Conservation (phyloP, 1,140 invertebrate genomes). For the Lucilia sericata region DNA sequence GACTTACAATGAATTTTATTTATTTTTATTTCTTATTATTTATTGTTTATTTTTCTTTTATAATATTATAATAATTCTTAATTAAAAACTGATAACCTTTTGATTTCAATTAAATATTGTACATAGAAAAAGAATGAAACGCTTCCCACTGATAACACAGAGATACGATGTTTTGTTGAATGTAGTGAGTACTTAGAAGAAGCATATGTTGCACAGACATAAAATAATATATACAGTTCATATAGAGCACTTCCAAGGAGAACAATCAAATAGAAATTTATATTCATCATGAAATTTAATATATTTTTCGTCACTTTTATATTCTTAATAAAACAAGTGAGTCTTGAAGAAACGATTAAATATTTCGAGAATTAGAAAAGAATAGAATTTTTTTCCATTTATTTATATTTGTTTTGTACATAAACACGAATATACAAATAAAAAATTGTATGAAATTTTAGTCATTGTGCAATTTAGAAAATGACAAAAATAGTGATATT, state of each 20-base stretch:
- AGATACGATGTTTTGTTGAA: background rate
- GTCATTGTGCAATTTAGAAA: slow-evolving; percentile 32
- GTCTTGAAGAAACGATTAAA: background rate
- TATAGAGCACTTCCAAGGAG: slow-evolving; percentile 10
- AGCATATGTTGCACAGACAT: slow-evolving; percentile 7
- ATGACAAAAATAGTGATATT: slow-evolving; percentile 41
- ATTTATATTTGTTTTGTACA: background rate
- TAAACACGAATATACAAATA: background rate
- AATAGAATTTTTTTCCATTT: background rate
- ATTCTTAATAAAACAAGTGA: slow-evolving; percentile 25
- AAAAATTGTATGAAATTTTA: background rate
- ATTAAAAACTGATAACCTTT: slow-evolving; percentile 32
- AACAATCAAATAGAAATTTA: background rate
- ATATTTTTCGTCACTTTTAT: background rate
- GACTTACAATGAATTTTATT: slow-evolving; percentile 5
- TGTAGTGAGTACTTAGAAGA: background rate
- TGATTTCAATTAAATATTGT: background rate
- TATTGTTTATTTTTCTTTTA: background rate
- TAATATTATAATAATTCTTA: background rate
- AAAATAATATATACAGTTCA: slow-evolving; percentile 9
- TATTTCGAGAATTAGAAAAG: background rate
- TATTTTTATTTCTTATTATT: background rate
- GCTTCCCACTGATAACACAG: slow-evolving; percentile 1
- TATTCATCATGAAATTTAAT: background rate
- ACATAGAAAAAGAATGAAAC: background rate